Base-by-base conservation (phyloP, 2,888 invertebrate species). In the Altica lythri region DNA sequence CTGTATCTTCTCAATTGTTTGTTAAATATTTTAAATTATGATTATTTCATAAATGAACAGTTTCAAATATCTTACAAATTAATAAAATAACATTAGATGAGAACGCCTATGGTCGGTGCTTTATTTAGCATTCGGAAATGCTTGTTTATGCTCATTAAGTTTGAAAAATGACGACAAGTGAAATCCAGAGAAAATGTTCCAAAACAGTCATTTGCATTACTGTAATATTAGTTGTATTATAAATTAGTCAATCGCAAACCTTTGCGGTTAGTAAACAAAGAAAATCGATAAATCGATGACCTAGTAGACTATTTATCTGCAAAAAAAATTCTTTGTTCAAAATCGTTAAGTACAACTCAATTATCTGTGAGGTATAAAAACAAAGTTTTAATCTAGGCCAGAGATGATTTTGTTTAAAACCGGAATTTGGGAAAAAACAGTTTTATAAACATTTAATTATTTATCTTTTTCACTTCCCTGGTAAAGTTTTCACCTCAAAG, bases 81-180 rank as follows among this genome's bases (percentile, higher is more conserved):
- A n/a, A n/a, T n/a, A n/a, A n/a, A n/a, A n/a, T n/a, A n/a, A n/a
- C n/a, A n/a, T n/a, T n/a, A n/a, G n/a, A n/a, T n/a, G n/a, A 17
- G 35, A 5, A 22, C 40, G 40, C 25, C 40, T 10, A 22, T 22
- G 40, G 25, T 2, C 8, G 12, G 35, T 10, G 10, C 35, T 35
- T 9, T 35, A 9, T 35, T 17, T 35, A 35, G 14, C 35, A 35
- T 35, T 35, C 10, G 40, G 40, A 40, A 40, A 40, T 40, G 40
- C 25, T 13, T 40, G 22, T 40, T 40, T 18, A 40, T 40, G 40
- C 40, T 40, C 40, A 40, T 40, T 40, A 40, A 40, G 22, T 40
- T 10, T 40, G 40, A 40, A 22, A 22, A 40, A 40, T 40, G 40
- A 22, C 14, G 38, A 38, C 22, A 40, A 40, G 40, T 40, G 40